A percentile compares a stretch with the other conserved stretches of the same genome.
These are phyloP conservation scores for Blastobasis adustella DNA, from an alignment of 2,888 invertebrate species.

Conservation along the genomic window DNA sequence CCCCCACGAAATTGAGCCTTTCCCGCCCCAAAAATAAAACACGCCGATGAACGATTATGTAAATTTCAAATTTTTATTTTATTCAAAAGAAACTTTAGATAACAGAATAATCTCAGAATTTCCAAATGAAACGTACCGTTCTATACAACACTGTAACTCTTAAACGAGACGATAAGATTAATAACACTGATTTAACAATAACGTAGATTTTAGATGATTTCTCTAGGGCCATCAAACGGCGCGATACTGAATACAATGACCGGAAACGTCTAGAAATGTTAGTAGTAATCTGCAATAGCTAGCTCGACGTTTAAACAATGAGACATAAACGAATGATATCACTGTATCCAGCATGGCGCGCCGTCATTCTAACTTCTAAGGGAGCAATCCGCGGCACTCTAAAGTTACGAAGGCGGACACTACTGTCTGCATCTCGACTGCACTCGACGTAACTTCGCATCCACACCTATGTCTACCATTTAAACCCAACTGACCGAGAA, in stretches of 20 bases:
- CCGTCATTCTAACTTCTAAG: conserved; percentile 62
- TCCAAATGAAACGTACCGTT: conserved; percentile 68
- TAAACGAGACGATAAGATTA: conserved; percentile 72
- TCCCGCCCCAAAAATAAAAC: conserved; percentile 40
- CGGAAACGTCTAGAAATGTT: neutral
- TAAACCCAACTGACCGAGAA: neutral
- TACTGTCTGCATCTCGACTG: conserved; percentile 47
- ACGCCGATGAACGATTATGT: conserved; percentile 66
- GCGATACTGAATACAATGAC: conserved; percentile 50
- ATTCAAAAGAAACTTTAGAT: conserved; percentile 69
- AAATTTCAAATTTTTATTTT: conserved; percentile 71
- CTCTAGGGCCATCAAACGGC: conserved; percentile 59
- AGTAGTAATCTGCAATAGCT: neutral
- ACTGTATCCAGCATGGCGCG: conserved; percentile 3
- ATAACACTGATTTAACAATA: conserved; percentile 72
- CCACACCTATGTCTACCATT: neutral
- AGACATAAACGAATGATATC: neutral
- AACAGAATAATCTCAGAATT: conserved; percentile 70
- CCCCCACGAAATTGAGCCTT: too few species aligned
- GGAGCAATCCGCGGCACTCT: conserved; percentile 61
- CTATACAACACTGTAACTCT: conserved; percentile 74
- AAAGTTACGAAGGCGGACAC: conserved; percentile 63
- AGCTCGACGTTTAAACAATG: neutral
- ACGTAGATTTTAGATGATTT: conserved; percentile 59
- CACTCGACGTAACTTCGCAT: conserved; percentile 17